Percentiles rank a stretch among this genome's conserved stretches.
phyloP scores from a whole-genome alignment of 1,140 invertebrate species.

The Gerris buenoi region DNA sequence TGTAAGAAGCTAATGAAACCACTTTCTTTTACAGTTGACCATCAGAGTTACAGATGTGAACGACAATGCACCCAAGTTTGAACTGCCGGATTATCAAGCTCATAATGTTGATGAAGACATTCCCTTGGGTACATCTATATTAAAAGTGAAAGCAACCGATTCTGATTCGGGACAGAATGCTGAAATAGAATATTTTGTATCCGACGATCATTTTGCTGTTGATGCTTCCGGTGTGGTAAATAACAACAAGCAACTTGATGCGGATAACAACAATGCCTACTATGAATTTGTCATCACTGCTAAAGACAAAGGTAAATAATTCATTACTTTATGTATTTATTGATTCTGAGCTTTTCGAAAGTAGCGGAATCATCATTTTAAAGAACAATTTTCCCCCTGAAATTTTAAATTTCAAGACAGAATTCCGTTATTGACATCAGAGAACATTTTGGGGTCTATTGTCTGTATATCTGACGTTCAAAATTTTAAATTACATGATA shows the following conservation, averaged over 20 bases:
- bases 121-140: constrained; percentile 71
- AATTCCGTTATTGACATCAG: too few species aligned
- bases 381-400: too few species aligned
- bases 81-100: constrained; percentile 85
- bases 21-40: constrained; percentile 47
- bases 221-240: constrained; percentile 80
- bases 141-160: constrained; percentile 85
- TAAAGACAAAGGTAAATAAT: constrained; percentile 58
- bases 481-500: too few species aligned
- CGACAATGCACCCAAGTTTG: constrained; percentile 86
- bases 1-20: too few species aligned
- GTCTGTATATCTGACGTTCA: too few species aligned
- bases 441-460: too few species aligned
- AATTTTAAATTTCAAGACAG: too few species aligned
- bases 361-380: too few species aligned
- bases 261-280: constrained; percentile 90
- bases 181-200: constrained; percentile 82
- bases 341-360: too few species aligned
- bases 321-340: not conserved
- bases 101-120: constrained; percentile 91
- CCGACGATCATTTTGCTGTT: constrained; percentile 83
- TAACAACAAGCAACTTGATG: constrained; percentile 83
- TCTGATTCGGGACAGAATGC: constrained; percentile 82
- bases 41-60: constrained; percentile 88
- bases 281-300: constrained; percentile 86